Conservation (phyloP, 2,888 invertebrate species). For the Hirtodrosophila cameraria region DNA sequence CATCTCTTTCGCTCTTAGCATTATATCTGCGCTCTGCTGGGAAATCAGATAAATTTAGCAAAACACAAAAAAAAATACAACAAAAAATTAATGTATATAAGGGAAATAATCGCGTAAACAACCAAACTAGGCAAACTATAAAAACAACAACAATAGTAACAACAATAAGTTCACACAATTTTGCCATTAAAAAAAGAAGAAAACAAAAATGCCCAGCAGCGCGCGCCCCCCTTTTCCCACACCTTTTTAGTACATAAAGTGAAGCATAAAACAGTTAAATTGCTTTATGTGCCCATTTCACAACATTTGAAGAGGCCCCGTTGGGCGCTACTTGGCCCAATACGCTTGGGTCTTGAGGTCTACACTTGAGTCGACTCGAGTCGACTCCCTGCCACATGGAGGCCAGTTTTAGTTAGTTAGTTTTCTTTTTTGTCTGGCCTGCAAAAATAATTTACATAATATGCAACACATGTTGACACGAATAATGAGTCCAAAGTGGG, state of each 20-base stretch:
- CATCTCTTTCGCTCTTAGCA: constrained; percentile 1
- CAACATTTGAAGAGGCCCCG: constrained; percentile 60
- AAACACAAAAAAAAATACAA: constrained; percentile 32
- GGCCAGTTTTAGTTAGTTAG: constrained; percentile 10
- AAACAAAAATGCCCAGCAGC: constrained; percentile 48
- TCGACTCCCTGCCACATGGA: not conserved
- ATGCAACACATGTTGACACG: constrained; percentile 75
- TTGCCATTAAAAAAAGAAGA: constrained; percentile 56
- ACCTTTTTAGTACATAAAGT: not conserved
- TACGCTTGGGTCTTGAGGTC: constrained; percentile 12
- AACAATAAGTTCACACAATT: constrained; percentile 68
- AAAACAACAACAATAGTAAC: constrained; percentile 21
- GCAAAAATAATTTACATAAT: constrained; percentile 74
- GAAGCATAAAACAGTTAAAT: constrained; percentile 73
- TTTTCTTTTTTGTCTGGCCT: constrained; percentile 40
- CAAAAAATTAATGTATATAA: constrained; percentile 4
- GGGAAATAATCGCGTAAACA: constrained; percentile 71
- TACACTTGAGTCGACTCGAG: not conserved
- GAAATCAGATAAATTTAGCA: constrained; percentile 68
- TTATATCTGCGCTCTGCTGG: constrained; percentile 9
- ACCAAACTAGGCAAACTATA: constrained; percentile 35
- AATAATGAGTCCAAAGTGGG: constrained; percentile 54
- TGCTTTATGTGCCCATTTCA: constrained; percentile 74
- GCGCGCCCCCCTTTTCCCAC: not conserved
- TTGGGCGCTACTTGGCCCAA: constrained; percentile 58